A percentile compares a stretch with the other conserved stretches of the same genome.
These are phyloP conservation scores for Geodia barretti DNA, from an alignment of 37 sponge, comb jelly and placozoan genomes.

Conservation along the genomic window DNA sequence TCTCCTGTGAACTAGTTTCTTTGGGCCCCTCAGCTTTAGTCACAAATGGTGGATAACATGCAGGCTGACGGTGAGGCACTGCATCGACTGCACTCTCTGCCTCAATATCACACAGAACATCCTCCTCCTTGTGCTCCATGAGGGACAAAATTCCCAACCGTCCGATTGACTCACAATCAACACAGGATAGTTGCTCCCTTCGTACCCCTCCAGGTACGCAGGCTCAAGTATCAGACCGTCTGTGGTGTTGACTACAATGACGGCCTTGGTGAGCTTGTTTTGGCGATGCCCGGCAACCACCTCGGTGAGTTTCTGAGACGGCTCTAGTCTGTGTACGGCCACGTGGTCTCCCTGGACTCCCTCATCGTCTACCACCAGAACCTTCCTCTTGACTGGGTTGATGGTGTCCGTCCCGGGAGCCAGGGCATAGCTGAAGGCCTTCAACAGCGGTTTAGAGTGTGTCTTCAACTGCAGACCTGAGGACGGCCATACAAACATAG, in stretches of 20 bases:
- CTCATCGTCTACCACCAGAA: constrained; percentile 17
- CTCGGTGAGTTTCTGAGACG: constrained; percentile 13
- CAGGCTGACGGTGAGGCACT: too few species aligned
- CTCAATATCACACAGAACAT: constrained; percentile 11
- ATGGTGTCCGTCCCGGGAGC: constrained; percentile 20
- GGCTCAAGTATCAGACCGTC: constrained; percentile 27
- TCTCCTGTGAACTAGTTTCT: neutral
- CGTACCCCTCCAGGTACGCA: neutral
- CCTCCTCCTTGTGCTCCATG: too few species aligned
- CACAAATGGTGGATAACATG: neutral
- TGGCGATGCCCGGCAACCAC: constrained; percentile 17
- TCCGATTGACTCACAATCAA: constrained; percentile 35
- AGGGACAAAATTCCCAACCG: constrained; percentile 26
- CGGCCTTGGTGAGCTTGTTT: constrained; percentile 16
- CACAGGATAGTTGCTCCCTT: constrained; percentile 13
- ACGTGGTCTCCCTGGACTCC: constrained; percentile 44
- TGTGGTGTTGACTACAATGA: constrained; percentile 47
- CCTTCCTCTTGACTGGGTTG: constrained; percentile 43
- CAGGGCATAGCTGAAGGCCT: constrained; percentile 36
- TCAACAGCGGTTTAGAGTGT: neutral
- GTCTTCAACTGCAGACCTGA: constrained; percentile 47
- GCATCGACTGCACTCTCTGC: constrained; percentile 26
- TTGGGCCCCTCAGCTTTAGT: too few species aligned
- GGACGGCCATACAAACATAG: neutral
- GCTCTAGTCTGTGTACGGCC: constrained; percentile 28